Evolutionary conservation across 2,888 invertebrate genomes (phyloP).

Genomic region (Pterostichus niger): DNA sequence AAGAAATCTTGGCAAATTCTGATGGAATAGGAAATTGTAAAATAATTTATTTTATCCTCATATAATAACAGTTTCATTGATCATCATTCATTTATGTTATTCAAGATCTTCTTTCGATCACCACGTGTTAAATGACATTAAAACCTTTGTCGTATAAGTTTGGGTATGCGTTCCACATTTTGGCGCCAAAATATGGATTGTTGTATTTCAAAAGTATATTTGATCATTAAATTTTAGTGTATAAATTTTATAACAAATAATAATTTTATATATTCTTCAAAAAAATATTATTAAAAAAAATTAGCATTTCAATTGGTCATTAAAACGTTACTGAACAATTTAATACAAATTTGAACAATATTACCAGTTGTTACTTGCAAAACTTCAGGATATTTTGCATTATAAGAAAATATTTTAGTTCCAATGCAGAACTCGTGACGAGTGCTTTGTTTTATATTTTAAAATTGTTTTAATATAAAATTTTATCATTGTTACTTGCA

Average conservation of each 20-base stretch:
- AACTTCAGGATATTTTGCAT: neutral
- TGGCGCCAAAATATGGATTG: slow-evolving; percentile 65
- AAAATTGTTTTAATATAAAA: slow-evolving; percentile 9
- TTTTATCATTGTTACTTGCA: slow-evolving; percentile 2
- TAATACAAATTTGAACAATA: too few relatives aligned
- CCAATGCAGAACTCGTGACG: slow-evolving; percentile 3
- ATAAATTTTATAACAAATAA: neutral
- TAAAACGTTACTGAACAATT: too few relatives aligned
- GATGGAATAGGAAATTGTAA: slow-evolving; percentile 13
- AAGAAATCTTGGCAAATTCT: neutral
- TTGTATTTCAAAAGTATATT: neutral
- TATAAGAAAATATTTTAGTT: neutral
- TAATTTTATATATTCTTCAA: neutral
- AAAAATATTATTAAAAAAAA: neutral
- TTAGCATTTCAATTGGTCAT: too few relatives aligned
- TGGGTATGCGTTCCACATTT: slow-evolving; percentile 62
- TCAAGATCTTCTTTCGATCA: slow-evolving; percentile 52
- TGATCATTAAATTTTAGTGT: neutral
- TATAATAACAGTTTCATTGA: neutral
- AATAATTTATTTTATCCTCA: slow-evolving; percentile 15
- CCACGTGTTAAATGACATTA: slow-evolving; percentile 67
- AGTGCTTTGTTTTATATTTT: slow-evolving; percentile 27
- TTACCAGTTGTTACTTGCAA: slow-evolving; percentile 1
- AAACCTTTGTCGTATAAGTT: slow-evolving; percentile 53
- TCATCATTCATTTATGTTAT: slow-evolving; percentile 46